Evolutionary conservation across 2,888 invertebrate genomes (phyloP).

Genomic region (Leistus spinibarbis): DNA sequence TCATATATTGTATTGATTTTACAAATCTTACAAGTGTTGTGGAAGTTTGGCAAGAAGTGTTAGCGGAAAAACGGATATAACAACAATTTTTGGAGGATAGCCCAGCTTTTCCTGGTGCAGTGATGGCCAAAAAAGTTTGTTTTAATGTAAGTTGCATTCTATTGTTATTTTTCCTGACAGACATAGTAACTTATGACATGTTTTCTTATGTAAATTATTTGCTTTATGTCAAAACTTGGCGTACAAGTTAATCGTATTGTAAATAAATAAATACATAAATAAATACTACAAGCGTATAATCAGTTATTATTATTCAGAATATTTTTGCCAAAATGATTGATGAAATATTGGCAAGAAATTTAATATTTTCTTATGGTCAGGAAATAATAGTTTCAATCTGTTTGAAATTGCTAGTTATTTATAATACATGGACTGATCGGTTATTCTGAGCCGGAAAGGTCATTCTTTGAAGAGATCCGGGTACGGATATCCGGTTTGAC

Average conservation of each 20-base stretch:
- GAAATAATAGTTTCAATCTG: background rate
- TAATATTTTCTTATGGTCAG: no score
- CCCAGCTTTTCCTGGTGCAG: background rate
- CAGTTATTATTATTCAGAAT: no score
- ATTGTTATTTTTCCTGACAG: background rate
- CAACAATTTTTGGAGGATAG: background rate
- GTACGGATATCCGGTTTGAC: background rate
- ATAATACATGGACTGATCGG: background rate
- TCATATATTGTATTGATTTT: no score
- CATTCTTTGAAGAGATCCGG: background rate
- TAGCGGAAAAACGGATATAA: background rate
- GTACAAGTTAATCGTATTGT: background rate
- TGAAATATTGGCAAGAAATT: no score
- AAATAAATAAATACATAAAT: background rate
- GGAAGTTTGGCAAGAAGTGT: background rate
- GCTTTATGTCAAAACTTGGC: background rate
- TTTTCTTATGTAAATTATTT: background rate
- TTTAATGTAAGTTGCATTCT: background rate
- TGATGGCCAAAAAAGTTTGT: background rate
- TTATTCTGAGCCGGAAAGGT: background rate
- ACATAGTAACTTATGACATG: background rate
- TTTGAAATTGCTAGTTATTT: background rate
- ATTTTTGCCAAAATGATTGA: no score
- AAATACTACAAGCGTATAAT: no score
- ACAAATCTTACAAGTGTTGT: background rate